Percentiles rank a stretch among this genome's conserved stretches.
Conservation (phyloP, 1,140 invertebrate species). For the Drosophila lacertosa region DNA sequence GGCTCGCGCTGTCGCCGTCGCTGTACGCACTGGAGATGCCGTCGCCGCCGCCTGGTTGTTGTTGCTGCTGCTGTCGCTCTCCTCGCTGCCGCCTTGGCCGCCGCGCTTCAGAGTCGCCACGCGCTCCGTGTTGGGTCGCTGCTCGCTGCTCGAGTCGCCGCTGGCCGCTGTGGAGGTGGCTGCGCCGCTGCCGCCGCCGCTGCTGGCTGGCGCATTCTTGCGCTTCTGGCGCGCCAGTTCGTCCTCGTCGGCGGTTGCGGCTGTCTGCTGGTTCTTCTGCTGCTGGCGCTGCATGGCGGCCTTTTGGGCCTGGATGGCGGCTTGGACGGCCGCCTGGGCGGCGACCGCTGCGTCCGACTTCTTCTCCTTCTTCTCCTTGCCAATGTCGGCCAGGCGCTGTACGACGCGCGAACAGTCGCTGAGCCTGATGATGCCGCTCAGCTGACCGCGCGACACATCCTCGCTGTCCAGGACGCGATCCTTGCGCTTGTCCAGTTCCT, state of each 20-base stretch:
- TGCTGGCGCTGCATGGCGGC: slow-evolving; percentile 84
- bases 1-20: slow-evolving; percentile 85
- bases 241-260: slow-evolving; percentile 92
- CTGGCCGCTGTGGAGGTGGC: slow-evolving; percentile 33
- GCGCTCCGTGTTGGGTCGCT: slow-evolving; percentile 81
- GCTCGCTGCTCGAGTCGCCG: slow-evolving; percentile 52
- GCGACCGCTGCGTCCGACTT: slow-evolving; percentile 84
- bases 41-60: slow-evolving; percentile 65
- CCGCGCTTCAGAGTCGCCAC: slow-evolving; percentile 84
- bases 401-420: slow-evolving; percentile 95
- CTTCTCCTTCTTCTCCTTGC: slow-evolving; percentile 91
- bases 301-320: slow-evolving; percentile 85
- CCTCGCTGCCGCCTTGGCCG: slow-evolving; percentile 75
- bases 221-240: slow-evolving; percentile 95
- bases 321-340: slow-evolving; percentile 85
- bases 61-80: slow-evolving; percentile 83
- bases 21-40: slow-evolving; percentile 84
- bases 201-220: slow-evolving; percentile 87
- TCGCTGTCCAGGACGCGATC: slow-evolving; percentile 94
- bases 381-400: slow-evolving; percentile 92
- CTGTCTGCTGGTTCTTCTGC: slow-evolving; percentile 79
- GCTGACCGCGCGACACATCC: slow-evolving; percentile 93
- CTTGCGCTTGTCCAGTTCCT: slow-evolving; percentile 88
- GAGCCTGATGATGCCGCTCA: slow-evolving; percentile 95
- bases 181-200: slow-evolving; percentile 84